Evolutionary conservation across 2,888 invertebrate species (phyloP).

Genomic region (Melinaea menophilus): DNA sequence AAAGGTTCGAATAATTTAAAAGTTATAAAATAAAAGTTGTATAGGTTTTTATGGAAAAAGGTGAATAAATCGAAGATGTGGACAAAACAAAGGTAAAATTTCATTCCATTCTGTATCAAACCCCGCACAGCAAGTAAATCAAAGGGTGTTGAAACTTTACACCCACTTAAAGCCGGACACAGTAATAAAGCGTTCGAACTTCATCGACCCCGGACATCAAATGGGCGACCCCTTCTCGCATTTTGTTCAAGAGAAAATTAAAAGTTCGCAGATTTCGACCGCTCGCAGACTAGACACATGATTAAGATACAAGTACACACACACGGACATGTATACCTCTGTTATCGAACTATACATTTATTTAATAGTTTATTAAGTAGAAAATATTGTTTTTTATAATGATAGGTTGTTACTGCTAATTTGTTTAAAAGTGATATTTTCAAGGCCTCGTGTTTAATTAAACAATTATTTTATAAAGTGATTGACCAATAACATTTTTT

Average conservation of each 20-base stretch:
- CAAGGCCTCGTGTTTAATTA: too few species aligned
- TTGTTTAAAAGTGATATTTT: too few species aligned
- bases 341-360: too few species aligned
- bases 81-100: conserved; percentile 55
- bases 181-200: conserved; percentile 78
- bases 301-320: conserved; percentile 15
- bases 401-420: too few species aligned
- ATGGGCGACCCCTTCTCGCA: conserved; percentile 69
- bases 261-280: conserved; percentile 60
- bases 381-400: too few species aligned
- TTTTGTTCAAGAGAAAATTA: conserved; percentile 68
- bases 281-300: conserved; percentile 38
- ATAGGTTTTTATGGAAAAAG: conserved; percentile 30
- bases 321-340: too few species aligned
- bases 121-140: conserved; percentile 74
- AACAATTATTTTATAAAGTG: neutral
- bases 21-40: conserved; percentile 17
- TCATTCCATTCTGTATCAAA: conserved; percentile 53
- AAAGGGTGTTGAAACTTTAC: conserved; percentile 79
- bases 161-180: conserved; percentile 79
- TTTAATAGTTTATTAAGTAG: too few species aligned
- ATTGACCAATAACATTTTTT: neutral
- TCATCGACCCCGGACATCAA: conserved; percentile 74
- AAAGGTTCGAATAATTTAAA: conserved; percentile 25
- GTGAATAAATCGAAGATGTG: conserved; percentile 21